These are phyloP conservation scores for Diadumene lineata DNA, from an alignment of 92 coral and sea anemone species.

Conservation along the genomic window DNA sequence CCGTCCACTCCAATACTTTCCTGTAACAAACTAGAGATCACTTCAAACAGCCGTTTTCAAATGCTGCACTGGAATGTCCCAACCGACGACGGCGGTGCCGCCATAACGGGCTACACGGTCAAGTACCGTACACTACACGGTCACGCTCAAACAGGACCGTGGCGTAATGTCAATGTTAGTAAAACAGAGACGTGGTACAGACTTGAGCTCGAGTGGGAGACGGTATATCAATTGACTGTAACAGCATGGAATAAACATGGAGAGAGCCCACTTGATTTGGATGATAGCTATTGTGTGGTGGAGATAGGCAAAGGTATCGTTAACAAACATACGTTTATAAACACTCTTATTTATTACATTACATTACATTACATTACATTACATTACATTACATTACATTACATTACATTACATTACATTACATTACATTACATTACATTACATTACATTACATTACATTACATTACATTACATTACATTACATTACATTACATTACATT, in stretches of 20 bases:
- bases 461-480: too few species aligned
- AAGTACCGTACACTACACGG: conserved; percentile 26
- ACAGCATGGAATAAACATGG: conserved; percentile 40
- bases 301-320: conserved; percentile 7
- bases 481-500: too few species aligned
- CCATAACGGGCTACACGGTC: conserved; percentile 4
- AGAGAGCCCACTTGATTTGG: conserved; percentile 16
- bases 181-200: conserved; percentile 23
- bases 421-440: too few species aligned
- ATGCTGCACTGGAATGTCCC: conserved; percentile 33
- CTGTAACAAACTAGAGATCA: conserved; percentile 15
- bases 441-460: too few species aligned
- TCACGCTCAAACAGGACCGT: neutral
- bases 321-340: neutral
- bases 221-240: conserved; percentile 14
- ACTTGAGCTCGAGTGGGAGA: conserved; percentile 18
- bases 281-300: conserved; percentile 14
- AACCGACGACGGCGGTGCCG: conserved; percentile 20
- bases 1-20: conserved; percentile 16
- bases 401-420: too few species aligned
- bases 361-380: too few species aligned
- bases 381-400: too few species aligned
- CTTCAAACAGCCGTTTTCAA: neutral
- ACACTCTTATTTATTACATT: too few species aligned
- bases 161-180: conserved; percentile 27